Percentiles rank a stretch among this genome's conserved stretches.
Evolutionary conservation across 2,888 invertebrate species (phyloP).

Genomic region (Rhamnusium bicolor): DNA sequence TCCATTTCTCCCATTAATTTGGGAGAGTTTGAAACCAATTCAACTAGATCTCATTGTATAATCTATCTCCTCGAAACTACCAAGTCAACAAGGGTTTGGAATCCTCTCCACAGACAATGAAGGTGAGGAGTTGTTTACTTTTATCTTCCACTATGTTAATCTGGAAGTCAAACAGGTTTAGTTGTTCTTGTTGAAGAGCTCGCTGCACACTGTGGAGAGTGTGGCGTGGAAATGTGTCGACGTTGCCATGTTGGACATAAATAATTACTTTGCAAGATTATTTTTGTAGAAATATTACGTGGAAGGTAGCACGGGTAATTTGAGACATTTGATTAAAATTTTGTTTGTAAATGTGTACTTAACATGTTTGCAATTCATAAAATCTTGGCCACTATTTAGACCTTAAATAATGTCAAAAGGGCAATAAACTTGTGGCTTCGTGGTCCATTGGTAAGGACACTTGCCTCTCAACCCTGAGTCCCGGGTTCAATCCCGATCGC

Average conservation of each 20-base stretch:
- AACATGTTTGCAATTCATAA: too few relatives aligned
- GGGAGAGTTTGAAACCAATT: slow-evolving; percentile 9
- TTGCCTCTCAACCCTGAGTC: too few relatives aligned
- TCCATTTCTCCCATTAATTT: background rate
- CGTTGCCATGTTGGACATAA: background rate
- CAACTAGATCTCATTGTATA: background rate
- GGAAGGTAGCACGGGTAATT: too few relatives aligned
- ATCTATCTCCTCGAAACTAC: slow-evolving; percentile 23
- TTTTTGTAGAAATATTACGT: background rate
- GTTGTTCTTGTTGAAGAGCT: slow-evolving; percentile 28
- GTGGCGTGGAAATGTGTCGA: background rate
- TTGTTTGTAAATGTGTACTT: too few relatives aligned
- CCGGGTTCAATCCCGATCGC: too few relatives aligned
- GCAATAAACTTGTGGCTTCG: too few relatives aligned
- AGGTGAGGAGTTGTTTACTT: slow-evolving; percentile 36
- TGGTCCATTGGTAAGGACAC: too few relatives aligned
- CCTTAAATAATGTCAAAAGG: too few relatives aligned
- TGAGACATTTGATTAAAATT: too few relatives aligned
- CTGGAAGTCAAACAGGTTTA: slow-evolving; percentile 34
- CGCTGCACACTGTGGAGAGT: background rate
- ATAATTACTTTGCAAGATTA: background rate
- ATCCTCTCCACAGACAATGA: slow-evolving; percentile 29
- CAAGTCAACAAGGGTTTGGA: slow-evolving; percentile 32
- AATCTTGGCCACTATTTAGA: too few relatives aligned
- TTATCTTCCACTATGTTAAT: slow-evolving; percentile 33